Evolutionary conservation across 1,140 invertebrate species (phyloP).

Genomic region (Daktulosphaira vitifoliae): DNA sequence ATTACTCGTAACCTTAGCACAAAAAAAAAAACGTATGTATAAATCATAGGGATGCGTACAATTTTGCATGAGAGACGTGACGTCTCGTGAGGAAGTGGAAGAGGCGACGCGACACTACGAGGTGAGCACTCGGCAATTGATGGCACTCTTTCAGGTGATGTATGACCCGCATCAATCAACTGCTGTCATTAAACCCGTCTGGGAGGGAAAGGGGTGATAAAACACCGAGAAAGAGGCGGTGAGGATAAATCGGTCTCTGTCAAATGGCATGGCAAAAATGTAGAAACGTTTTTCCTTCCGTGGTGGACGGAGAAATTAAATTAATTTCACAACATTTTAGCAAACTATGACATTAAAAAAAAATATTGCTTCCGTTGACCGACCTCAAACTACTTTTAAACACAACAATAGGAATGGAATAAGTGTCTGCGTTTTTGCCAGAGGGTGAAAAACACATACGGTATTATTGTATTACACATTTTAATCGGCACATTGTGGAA

Average conservation of each 20-base stretch:
- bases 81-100: background rate
- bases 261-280: background rate
- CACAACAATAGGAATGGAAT: too few species aligned
- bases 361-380: too few species aligned
- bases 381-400: too few species aligned
- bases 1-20: background rate
- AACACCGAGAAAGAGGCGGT: background rate
- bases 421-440: too few species aligned
- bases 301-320: background rate
- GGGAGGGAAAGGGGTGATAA: background rate
- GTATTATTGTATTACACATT: too few species aligned
- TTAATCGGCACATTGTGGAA: too few species aligned
- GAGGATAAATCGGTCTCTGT: conserved; percentile 16
- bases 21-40: background rate
- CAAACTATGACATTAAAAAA: too few species aligned
- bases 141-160: conserved; percentile 33
- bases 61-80: conserved; percentile 11
- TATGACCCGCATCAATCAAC: conserved; percentile 31
- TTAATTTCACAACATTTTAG: too few species aligned
- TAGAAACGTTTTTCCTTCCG: background rate
- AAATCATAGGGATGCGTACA: background rate
- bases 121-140: conserved; percentile 14
- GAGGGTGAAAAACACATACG: too few species aligned
- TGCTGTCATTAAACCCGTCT: conserved; percentile 22
- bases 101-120: background rate